phyloP scores from a whole-genome alignment of 2,113 vertebrate genomes.

The Sinocyclocheilus rhinocerous region DNA sequence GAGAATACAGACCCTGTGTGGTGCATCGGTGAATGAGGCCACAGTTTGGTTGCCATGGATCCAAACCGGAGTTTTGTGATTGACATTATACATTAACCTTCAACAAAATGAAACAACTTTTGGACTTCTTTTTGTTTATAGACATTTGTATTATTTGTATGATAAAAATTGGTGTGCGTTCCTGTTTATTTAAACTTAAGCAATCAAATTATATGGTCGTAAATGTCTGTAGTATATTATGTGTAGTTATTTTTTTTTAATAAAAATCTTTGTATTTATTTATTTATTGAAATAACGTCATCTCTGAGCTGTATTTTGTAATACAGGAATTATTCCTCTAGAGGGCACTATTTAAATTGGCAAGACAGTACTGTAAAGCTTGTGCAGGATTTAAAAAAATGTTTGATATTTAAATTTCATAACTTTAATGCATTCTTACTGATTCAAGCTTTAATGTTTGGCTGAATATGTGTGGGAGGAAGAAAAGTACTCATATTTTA shows the following conservation, averaged over 20 bases:
- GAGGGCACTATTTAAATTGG: conserved; percentile 47
- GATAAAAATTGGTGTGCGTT: too few relatives aligned
- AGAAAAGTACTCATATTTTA: background rate
- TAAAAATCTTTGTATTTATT: background rate
- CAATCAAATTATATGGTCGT: background rate
- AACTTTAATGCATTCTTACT: background rate
- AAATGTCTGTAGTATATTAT: background rate
- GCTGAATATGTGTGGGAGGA: background rate
- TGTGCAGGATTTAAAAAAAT: background rate
- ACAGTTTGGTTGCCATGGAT: conserved; percentile 48
- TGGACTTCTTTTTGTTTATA: background rate
- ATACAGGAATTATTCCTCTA: conserved; percentile 31
- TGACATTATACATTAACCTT: background rate
- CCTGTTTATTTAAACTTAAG: background rate
- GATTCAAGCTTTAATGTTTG: background rate
- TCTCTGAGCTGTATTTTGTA: background rate
- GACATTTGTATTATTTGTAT: background rate
- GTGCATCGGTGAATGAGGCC: conserved; percentile 47
- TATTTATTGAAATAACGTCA: background rate
- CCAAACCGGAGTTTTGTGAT: conserved; percentile 41
- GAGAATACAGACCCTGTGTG: conserved; percentile 51
- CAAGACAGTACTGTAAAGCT: background rate
- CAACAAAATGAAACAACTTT: conserved; percentile 16
- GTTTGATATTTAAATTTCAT: background rate
- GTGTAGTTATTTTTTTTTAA: background rate